phyloP scores from a whole-genome alignment of 2,113 vertebrate genomes.

The Oenanthe oenanthe region DNA sequence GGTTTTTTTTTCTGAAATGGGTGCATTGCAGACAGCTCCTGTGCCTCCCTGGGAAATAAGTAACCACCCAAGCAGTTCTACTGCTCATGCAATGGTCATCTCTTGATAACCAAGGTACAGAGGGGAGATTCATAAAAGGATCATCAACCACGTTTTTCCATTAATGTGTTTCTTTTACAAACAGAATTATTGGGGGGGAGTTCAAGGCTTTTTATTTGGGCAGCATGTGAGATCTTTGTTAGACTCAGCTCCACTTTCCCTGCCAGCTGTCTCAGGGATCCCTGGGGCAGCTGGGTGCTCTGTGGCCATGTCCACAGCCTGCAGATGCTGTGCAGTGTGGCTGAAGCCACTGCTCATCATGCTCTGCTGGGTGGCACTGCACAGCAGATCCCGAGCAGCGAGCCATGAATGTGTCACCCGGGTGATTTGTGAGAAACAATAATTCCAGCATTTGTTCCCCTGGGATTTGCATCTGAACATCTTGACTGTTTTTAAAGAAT shows the following conservation, averaged over 20 bases:
- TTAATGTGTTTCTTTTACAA: background rate
- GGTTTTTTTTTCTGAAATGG: background rate
- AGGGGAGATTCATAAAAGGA: background rate
- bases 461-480: background rate
- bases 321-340: background rate
- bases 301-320: background rate
- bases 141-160: background rate
- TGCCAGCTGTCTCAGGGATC: background rate
- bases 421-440: conserved; percentile 20
- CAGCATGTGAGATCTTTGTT: background rate
- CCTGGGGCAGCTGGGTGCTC: background rate
- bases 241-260: background rate
- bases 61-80: background rate
- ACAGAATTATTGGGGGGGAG: background rate
- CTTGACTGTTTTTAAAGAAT: background rate
- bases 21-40: background rate
- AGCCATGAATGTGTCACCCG: conserved; percentile 29
- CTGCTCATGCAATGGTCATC: rapidly evolving
- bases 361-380: background rate
- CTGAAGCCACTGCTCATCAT: background rate
- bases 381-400: background rate
- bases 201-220: background rate
- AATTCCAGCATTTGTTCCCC: background rate
- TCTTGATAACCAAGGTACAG: background rate
- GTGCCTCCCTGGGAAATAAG: background rate